A percentile compares a stretch with the other conserved stretches of the same genome.
These are phyloP conservation scores for Pelodytes ibericus DNA, from an alignment of 2,797 vertebrate species.

Conservation along the genomic window DNA sequence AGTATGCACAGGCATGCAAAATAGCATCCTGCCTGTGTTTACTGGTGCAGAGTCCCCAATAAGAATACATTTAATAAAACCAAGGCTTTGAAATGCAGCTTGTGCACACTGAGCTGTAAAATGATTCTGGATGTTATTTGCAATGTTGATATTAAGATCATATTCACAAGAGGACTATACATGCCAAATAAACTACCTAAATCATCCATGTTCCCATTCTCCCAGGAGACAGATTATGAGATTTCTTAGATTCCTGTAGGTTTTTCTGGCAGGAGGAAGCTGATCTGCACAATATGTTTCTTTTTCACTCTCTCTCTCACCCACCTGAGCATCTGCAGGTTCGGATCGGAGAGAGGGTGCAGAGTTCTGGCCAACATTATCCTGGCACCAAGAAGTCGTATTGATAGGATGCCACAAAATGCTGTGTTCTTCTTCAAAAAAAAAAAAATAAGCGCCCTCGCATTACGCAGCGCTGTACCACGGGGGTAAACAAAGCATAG, in stretches of 20 bases:
- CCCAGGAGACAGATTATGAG: conserved; percentile 19
- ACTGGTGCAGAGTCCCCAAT: not conserved
- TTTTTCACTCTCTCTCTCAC: no score
- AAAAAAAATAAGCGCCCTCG: no score
- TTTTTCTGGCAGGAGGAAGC: conserved; percentile 21
- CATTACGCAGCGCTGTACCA: no score
- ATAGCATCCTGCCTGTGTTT: not conserved
- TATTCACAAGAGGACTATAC: not conserved
- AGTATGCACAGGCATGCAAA: not conserved
- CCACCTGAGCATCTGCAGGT: conserved; percentile 19
- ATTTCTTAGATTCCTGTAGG: conserved; percentile 12
- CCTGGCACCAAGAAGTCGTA: no score
- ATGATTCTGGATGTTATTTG: not conserved
- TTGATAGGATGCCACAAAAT: no score
- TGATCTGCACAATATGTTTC: not conserved
- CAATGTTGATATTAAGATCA: conserved; percentile 10
- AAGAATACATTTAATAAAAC: not conserved
- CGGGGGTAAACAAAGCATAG: no score
- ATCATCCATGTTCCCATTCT: conserved; percentile 2
- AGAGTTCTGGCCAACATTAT: no score
- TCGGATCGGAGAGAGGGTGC: not conserved
- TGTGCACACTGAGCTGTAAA: not conserved
- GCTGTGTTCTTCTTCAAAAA: no score
- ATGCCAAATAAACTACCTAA: conserved; percentile 8
- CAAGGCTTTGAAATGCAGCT: not conserved